Evolutionary conservation across 2,113 vertebrate genomes (phyloP).

Genomic region (Equus przewalskii): DNA sequence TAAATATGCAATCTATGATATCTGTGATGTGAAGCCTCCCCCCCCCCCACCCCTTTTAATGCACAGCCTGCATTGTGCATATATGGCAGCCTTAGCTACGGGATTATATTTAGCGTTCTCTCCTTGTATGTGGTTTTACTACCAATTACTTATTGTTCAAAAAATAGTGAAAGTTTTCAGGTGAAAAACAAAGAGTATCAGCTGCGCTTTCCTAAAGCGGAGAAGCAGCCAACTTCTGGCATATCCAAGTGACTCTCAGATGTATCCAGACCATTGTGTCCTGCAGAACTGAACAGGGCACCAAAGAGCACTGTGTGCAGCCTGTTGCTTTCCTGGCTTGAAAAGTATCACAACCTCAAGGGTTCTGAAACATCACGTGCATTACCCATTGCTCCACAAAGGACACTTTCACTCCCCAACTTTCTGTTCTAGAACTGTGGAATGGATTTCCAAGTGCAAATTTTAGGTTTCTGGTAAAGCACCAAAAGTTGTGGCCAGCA

Average conservation of each 20-base stretch:
- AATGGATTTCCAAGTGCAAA: conserved; percentile 20
- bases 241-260: not conserved
- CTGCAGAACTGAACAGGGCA: not conserved
- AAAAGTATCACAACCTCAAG: not conserved
- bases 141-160: not conserved
- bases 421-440: not conserved
- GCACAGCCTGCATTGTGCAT: not conserved
- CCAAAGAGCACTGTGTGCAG: not conserved
- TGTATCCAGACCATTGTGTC: not conserved
- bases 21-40: not conserved
- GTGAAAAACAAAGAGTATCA: conserved; percentile 21
- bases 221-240: not conserved
- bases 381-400: not conserved
- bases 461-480: not conserved
- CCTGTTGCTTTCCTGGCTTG: not conserved
- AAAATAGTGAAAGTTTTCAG: not conserved
- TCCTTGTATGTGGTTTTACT: conserved; percentile 28
- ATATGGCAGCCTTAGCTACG: not conserved
- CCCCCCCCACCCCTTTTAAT: not conserved
- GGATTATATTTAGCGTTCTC: not conserved
- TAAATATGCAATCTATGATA: not conserved
- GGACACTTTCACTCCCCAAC: not conserved
- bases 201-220: not conserved
- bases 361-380: not conserved
- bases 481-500: not conserved